A percentile compares a stretch with the other conserved stretches of the same genome.
Evolutionary conservation across 2,888 invertebrate genomes (phyloP).

Genomic region (Stenurella melanura): DNA sequence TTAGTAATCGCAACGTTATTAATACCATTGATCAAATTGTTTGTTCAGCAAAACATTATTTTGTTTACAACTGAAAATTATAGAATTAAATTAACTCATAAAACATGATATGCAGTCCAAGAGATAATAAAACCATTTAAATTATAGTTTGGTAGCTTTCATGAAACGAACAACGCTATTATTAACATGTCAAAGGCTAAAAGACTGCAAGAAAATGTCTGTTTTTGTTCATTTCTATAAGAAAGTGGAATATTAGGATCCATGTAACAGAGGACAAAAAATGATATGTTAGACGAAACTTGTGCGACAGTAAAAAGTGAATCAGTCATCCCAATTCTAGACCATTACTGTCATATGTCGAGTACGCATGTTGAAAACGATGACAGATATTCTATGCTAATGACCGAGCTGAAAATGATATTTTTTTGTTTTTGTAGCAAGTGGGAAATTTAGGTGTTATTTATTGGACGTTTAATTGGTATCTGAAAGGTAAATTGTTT

Average conservation of each 20-base stretch:
- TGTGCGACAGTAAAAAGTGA: conserved; percentile 2
- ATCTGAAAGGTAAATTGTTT: too few relatives aligned
- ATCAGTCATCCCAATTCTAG: conserved; percentile 1
- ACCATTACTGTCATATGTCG: conserved; percentile 2
- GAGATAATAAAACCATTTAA: too few relatives aligned
- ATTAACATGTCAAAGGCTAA: neutral
- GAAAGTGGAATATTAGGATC: neutral
- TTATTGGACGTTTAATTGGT: too few relatives aligned
- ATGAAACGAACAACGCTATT: neutral
- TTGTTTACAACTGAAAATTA: too few relatives aligned
- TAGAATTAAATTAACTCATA: too few relatives aligned
- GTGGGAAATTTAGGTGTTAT: too few relatives aligned
- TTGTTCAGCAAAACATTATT: too few relatives aligned
- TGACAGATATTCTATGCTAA: neutral
- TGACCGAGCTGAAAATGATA: too few relatives aligned
- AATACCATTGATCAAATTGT: too few relatives aligned
- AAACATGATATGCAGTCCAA: too few relatives aligned
- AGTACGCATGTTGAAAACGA: neutral
- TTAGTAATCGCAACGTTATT: too few relatives aligned
- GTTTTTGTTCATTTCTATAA: neutral
- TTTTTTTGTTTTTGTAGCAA: too few relatives aligned
- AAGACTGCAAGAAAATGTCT: neutral
- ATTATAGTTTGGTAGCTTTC: neutral
- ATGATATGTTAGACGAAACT: conserved; percentile 1
- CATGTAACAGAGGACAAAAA: neutral